Evolutionary conservation across 2,888 invertebrate species (phyloP), one percentile per base, ranked within the genome.

Genomic region (Eupithecia dodoneata): DNA sequence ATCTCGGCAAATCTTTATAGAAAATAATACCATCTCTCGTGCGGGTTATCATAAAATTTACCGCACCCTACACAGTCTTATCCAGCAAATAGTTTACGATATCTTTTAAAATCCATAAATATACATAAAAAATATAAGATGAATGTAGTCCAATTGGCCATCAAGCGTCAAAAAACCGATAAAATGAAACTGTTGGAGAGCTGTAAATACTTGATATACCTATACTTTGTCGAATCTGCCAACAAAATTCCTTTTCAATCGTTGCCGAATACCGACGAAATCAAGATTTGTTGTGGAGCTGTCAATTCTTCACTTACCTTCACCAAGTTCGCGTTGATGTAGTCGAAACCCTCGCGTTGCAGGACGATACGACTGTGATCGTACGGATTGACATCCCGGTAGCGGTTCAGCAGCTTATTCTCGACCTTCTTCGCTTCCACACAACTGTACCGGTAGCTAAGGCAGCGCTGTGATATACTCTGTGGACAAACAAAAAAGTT

Each of bases 281-380:
- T 4, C n/a, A 59, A 18, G 2, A 59, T 59, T 18, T 63, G 30
- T 18, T 63, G 30, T 12, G 63, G 7, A 63, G 18, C 63, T 63
- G 30, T 63, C 2, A 18, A 63, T 63, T 63, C 12, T 63, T 63
- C 18, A 70, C 94, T 93, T 94, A 97, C 97, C 96, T 96, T 96
- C 75, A 99, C 97, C 83, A 98, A 95, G 94, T 98, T 99, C 74
- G 99, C 99, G 95, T 99, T 99, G 86, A 99, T 99, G 92, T 99
- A 99, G 92, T 99, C 98, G 80, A 97, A 97, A 86, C 97, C 96
- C 83, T 96, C 70, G 59, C 65, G 74, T 4, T 10, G 94, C 69
- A 99, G 94, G 74, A 97, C 94, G 80, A 99, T 97, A 82, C 99
- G 96, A 88, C 98, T 98, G 91, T 99, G 99, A 93, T 99, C 99